Conservation (phyloP, 2,888 invertebrate species). For the Spodoptera picta region DNA sequence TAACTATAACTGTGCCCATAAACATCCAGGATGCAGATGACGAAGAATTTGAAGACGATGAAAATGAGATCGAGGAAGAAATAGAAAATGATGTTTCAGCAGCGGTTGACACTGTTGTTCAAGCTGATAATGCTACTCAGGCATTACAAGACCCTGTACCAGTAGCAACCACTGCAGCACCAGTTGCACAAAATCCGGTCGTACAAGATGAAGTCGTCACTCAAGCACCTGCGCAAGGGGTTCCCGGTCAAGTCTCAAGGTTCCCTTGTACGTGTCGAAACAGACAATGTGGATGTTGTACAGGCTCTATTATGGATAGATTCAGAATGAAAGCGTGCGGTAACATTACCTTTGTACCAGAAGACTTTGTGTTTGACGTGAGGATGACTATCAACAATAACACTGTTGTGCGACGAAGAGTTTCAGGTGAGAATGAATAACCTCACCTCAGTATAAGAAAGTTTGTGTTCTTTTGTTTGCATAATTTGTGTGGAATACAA, state of each 20-base stretch:
- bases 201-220: slow-evolving; percentile 61
- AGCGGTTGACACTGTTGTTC: slow-evolving; percentile 40
- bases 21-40: slow-evolving; percentile 73
- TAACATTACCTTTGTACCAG: slow-evolving; percentile 93
- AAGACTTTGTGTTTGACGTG: slow-evolving; percentile 94
- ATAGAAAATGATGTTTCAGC: slow-evolving; percentile 59
- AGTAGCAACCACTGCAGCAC: slow-evolving; percentile 51
- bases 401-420: slow-evolving; percentile 91
- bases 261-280: slow-evolving; percentile 90
- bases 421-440: slow-evolving; percentile 90
- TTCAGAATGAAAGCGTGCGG: slow-evolving; percentile 93
- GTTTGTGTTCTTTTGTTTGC: slow-evolving; percentile 30
- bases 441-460: slow-evolving; percentile 29
- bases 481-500: slow-evolving; percentile 44
- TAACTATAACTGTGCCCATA: slow-evolving; percentile 79
- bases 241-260: slow-evolving; percentile 83
- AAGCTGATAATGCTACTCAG: slow-evolving; percentile 50
- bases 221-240: slow-evolving; percentile 58
- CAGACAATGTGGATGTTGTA: slow-evolving; percentile 92
- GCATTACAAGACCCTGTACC: slow-evolving; percentile 52
- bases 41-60: slow-evolving; percentile 48
- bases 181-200: slow-evolving; percentile 60
- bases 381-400: slow-evolving; percentile 92
- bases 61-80: slow-evolving; percentile 51
- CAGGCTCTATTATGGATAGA: slow-evolving; percentile 89